These are phyloP conservation scores for Actinia equina DNA, from an alignment of 64 coral and sea anemone species.

Conservation along the genomic window DNA sequence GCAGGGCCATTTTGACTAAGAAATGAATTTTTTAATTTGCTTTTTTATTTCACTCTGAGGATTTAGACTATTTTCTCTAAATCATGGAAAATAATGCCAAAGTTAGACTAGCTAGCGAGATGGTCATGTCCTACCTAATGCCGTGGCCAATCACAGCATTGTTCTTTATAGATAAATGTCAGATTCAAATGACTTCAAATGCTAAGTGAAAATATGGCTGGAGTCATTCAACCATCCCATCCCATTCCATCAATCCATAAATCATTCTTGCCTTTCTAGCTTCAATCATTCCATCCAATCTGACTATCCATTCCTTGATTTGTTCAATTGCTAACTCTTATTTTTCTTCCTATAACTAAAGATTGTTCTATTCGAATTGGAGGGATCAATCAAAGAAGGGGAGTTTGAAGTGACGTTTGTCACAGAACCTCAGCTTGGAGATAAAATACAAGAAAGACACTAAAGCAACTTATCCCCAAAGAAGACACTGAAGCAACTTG, in stretches of 20 bases:
- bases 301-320: background rate
- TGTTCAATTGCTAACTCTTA: background rate
- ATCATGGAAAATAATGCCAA: no score
- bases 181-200: no score
- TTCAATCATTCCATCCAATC: background rate
- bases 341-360: background rate
- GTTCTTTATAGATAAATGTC: no score
- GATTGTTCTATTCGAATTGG: slow-evolving; percentile 22
- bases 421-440: slow-evolving; percentile 4
- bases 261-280: background rate
- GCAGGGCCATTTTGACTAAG: no score
- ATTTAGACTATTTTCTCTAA: no score
- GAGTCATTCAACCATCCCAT: no score
- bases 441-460: background rate
- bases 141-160: no score
- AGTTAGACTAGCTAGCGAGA: no score
- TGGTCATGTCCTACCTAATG: no score
- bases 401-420: slow-evolving; percentile 10
- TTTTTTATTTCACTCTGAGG: no score
- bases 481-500: background rate
- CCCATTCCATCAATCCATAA: background rate
- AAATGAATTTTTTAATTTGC: no score
- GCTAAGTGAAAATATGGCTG: no score
- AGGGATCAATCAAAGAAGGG: background rate
- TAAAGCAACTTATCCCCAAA: background rate